Percentiles rank a stretch among this genome's conserved stretches.
phyloP scores from a whole-genome alignment of 2,113 vertebrate species.

The Tinamus guttatus region DNA sequence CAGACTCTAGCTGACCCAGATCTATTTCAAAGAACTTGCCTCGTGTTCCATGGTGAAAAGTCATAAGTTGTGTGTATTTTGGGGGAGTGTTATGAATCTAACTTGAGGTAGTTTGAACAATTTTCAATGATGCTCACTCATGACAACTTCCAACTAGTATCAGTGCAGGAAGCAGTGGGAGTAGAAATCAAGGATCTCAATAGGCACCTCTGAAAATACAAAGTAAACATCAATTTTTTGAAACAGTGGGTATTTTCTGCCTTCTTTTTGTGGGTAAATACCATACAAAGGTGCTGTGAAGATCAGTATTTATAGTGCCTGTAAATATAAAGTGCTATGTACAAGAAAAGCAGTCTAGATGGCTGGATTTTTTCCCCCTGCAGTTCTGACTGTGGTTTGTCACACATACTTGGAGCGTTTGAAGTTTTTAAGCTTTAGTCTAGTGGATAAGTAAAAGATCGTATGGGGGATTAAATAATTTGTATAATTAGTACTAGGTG shows the following conservation, averaged over 20 bases:
- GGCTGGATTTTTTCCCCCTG: conserved; percentile 24
- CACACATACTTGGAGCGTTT: conserved; percentile 46
- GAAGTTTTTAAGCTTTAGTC: conserved; percentile 37
- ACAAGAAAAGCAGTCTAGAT: conserved; percentile 68
- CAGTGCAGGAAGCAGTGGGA: not conserved
- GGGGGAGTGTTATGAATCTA: not conserved
- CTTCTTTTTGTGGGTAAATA: conserved; percentile 40
- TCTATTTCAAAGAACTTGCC: not conserved
- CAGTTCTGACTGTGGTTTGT: conserved; percentile 38
- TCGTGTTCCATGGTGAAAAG: not conserved
- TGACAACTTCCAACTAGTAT: not conserved
- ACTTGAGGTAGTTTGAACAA: not conserved
- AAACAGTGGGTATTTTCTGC: conserved; percentile 9
- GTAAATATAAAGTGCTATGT: conserved; percentile 22
- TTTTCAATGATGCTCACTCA: not conserved
- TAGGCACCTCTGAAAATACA: not conserved
- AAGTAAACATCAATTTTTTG: not conserved
- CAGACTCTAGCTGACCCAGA: not conserved
- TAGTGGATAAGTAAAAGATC: conserved; percentile 14
- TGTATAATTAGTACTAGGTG: not conserved
- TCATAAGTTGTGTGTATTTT: not conserved
- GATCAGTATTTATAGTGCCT: conserved; percentile 44
- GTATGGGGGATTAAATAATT: conserved; percentile 12
- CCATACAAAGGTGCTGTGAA: conserved; percentile 11
- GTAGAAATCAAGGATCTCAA: not conserved